Conservation (phyloP, 2,113 vertebrate genomes). For the Alectura lathami region DNA sequence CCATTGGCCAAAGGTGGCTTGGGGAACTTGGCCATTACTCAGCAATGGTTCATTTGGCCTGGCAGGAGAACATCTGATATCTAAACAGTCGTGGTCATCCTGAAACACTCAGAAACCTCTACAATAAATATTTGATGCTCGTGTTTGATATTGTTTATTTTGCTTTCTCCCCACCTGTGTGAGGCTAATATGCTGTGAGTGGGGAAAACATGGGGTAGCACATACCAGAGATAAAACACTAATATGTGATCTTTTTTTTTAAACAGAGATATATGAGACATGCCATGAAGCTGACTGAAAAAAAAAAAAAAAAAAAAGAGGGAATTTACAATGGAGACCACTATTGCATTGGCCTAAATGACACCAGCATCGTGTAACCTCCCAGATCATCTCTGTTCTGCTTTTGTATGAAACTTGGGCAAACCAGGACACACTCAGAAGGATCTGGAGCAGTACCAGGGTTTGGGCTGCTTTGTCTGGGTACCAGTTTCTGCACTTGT, state of each 20-base stretch:
- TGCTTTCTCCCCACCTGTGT: slow-evolving; percentile 36
- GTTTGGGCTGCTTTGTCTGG: fast-evolving
- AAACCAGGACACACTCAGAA: not conserved
- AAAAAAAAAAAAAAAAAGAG: not conserved
- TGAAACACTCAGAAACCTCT: slow-evolving; percentile 59
- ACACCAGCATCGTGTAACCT: not conserved
- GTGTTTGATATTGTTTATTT: slow-evolving; percentile 50
- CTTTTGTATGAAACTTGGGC: not conserved
- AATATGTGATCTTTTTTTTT: not conserved
- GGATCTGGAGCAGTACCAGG: not conserved
- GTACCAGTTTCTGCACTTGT: not conserved
- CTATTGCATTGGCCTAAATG: not conserved
- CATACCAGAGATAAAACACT: slow-evolving; percentile 19
- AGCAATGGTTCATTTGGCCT: slow-evolving; percentile 66
- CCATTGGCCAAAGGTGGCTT: slow-evolving; percentile 65
- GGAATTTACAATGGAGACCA: not conserved
- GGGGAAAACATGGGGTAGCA: not conserved
- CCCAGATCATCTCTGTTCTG: too few relatives aligned
- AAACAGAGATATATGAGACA: not conserved
- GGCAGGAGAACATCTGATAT: slow-evolving; percentile 76
- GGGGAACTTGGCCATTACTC: slow-evolving; percentile 67
- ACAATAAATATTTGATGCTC: slow-evolving; percentile 71
- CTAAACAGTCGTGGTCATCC: slow-evolving; percentile 66
- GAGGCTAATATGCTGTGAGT: not conserved
- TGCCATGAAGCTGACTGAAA: not conserved